A percentile compares a stretch with the other conserved stretches of the same genome.
Conservation (phyloP, 2,888 invertebrate species). For the Caenorhabditis angaria region DNA sequence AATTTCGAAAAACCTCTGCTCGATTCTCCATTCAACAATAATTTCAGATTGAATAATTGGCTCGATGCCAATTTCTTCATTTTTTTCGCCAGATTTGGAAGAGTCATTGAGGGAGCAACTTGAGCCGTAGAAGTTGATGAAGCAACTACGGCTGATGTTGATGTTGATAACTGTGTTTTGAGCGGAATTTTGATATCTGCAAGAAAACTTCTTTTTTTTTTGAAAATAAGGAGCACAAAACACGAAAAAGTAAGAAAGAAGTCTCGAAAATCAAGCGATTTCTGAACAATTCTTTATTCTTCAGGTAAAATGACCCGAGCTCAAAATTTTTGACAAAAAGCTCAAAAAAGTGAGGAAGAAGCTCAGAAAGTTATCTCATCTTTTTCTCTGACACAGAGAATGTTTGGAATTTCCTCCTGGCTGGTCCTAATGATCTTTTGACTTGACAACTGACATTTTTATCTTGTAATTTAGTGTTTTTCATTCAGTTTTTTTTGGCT, state of each 20-base stretch:
- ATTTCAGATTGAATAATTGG: conserved; percentile 54
- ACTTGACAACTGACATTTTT: conserved; percentile 2
- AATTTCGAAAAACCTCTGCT: conserved; percentile 67
- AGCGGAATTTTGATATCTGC: neutral
- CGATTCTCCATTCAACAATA: conserved; percentile 57
- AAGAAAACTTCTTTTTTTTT: neutral
- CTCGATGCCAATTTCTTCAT: conserved; percentile 54
- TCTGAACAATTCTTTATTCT: neutral
- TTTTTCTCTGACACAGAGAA: neutral
- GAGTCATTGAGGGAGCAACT: conserved; percentile 32
- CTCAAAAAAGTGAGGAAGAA: too few species aligned
- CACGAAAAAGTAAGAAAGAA: neutral
- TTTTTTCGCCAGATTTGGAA: conserved; percentile 58
- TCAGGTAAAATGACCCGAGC: too few species aligned
- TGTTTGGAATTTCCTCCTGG: neutral
- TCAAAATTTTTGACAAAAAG: too few species aligned
- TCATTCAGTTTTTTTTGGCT: too few species aligned
- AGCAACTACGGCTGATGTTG: conserved; percentile 1
- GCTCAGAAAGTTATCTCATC: neutral
- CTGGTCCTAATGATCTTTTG: conserved; percentile 4
- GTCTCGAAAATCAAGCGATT: neutral
- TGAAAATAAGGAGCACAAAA: neutral
- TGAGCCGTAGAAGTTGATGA: neutral
- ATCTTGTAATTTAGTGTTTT: conserved; percentile 1
- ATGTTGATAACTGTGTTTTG: neutral